Conservation (phyloP, 2,113 vertebrate genomes). For the Pycnonotus jocosus region DNA sequence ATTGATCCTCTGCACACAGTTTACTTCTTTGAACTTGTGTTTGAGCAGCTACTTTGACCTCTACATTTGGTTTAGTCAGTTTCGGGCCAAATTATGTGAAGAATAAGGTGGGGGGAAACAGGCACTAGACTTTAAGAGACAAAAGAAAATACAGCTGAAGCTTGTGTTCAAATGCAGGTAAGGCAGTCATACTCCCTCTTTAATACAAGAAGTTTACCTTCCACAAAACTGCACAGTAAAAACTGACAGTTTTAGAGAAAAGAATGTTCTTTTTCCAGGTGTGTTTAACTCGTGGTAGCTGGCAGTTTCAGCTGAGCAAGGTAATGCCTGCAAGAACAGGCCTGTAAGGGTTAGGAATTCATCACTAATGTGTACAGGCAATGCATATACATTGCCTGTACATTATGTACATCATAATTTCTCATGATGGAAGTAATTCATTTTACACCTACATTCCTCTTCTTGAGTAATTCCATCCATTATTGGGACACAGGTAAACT, state of each 20-base stretch:
- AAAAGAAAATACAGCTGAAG: neutral
- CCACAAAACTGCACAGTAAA: neutral
- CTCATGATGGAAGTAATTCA: neutral
- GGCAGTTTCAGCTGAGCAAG: neutral
- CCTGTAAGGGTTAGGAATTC: neutral
- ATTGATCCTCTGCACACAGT: neutral
- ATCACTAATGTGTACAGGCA: neutral
- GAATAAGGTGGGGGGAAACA: fast-evolving
- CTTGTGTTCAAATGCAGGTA: fast-evolving
- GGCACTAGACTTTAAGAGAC: neutral
- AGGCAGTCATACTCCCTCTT: neutral
- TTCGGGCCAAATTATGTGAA: neutral
- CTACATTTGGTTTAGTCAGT: neutral
- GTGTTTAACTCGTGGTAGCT: neutral
- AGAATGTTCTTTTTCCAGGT: neutral
- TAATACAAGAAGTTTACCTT: neutral
- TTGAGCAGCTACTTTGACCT: neutral
- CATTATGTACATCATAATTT: neutral
- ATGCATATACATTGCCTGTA: no score
- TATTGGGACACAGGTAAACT: neutral
- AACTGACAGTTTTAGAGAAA: neutral
- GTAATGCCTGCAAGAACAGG: neutral
- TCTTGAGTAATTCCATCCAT: neutral
- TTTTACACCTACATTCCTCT: neutral
- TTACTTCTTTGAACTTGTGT: neutral